Evolutionary conservation across 2,888 invertebrate genomes (phyloP).

Genomic region (Leucoptera coffeella): DNA sequence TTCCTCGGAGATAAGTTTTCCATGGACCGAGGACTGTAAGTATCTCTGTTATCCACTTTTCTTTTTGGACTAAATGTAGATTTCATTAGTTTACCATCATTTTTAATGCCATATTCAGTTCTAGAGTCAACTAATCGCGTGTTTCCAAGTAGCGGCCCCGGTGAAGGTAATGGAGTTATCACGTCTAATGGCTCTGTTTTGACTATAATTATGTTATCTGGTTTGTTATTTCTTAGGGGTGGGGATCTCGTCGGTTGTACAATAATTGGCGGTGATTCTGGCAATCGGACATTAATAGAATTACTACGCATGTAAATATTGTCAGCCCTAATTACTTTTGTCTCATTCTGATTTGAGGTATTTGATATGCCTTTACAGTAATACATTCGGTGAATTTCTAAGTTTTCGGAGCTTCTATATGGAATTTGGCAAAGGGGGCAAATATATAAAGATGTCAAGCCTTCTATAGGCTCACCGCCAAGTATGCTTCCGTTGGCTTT

Average conservation of each 20-base stretch:
- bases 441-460: slow-evolving; percentile 54
- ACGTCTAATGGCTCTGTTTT: slow-evolving; percentile 42
- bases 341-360: slow-evolving; percentile 23
- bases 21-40: slow-evolving; percentile 28
- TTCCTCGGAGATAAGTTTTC: slow-evolving; percentile 37
- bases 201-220: slow-evolving; percentile 49
- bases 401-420: slow-evolving; percentile 73
- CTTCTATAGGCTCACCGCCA: slow-evolving; percentile 52
- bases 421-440: slow-evolving; percentile 74
- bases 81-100: slow-evolving; percentile 25
- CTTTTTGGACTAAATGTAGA: slow-evolving; percentile 30
- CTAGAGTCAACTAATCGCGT: slow-evolving; percentile 70
- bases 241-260: slow-evolving; percentile 24
- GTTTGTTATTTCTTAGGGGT: slow-evolving; percentile 33
- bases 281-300: slow-evolving; percentile 51
- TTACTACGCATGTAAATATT: slow-evolving; percentile 52
- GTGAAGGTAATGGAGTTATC: slow-evolving; percentile 67
- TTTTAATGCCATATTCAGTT: slow-evolving; percentile 33
- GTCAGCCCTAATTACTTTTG: slow-evolving; percentile 27
- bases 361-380: slow-evolving; percentile 64
- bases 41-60: slow-evolving; percentile 28
- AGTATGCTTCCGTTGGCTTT: slow-evolving; percentile 38
- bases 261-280: slow-evolving; percentile 40
- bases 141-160: slow-evolving; percentile 76
- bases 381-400: slow-evolving; percentile 72